These are phyloP conservation scores for Hypotaenidia philippensis DNA, from an alignment of 2,797 vertebrate genomes.

Conservation along the genomic window DNA sequence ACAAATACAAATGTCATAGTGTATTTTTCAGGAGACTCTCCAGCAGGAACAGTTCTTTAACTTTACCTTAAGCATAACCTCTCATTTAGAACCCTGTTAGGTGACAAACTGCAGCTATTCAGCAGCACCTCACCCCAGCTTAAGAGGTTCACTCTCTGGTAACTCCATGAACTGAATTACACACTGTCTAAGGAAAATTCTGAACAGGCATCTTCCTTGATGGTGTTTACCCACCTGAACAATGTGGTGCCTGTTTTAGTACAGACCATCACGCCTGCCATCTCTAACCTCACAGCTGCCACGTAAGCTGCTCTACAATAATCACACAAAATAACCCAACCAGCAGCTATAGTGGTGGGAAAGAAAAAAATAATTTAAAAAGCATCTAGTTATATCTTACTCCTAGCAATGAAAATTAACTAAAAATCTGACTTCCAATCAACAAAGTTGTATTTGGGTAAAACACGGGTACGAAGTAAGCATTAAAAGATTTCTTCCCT, in stretches of 20 bases:
- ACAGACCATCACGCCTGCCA: background rate
- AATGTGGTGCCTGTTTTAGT: conserved; percentile 48
- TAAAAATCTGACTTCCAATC: background rate
- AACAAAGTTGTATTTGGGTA: background rate
- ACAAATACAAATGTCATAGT: background rate
- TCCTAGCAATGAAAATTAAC: background rate
- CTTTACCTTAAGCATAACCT: background rate
- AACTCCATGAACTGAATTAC: conserved; percentile 30
- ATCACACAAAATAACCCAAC: background rate
- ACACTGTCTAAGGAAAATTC: conserved; percentile 38
- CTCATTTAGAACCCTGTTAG: background rate
- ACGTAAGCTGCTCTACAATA: background rate
- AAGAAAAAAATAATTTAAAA: background rate
- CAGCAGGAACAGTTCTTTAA: background rate
- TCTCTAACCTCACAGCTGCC: background rate
- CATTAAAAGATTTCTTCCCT: background rate
- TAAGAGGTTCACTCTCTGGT: background rate
- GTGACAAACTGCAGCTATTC: background rate
- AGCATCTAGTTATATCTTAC: background rate
- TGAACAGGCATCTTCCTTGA: background rate
- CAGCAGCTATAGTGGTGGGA: background rate
- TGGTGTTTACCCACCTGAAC: conserved; percentile 26
- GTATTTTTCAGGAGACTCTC: background rate
- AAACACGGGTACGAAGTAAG: background rate
- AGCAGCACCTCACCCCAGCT: background rate